Conservation (phyloP, 2,797 vertebrate genomes). For the Anableps anableps region DNA sequence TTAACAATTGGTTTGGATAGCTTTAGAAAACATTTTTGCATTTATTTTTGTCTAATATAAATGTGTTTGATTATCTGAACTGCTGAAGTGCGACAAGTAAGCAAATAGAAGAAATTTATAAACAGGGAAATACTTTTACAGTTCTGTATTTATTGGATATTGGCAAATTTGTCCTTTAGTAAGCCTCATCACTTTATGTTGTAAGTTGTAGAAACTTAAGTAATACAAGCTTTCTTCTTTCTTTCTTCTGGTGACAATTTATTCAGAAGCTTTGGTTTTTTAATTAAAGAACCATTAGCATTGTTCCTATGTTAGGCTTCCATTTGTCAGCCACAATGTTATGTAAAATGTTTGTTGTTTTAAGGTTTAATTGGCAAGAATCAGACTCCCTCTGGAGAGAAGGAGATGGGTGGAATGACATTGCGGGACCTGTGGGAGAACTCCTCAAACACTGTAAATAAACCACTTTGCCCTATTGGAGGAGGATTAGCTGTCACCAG, state of each 20-base stretch:
- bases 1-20: too few relatives aligned
- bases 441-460: constrained; percentile 79
- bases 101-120: not conserved
- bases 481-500: constrained; percentile 83
- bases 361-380: constrained; percentile 92
- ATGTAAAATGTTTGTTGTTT: constrained; percentile 18
- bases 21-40: too few relatives aligned
- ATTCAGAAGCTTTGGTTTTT: not conserved
- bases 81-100: not conserved
- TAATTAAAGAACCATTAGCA: too few relatives aligned
- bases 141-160: not conserved
- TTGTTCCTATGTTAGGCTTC: too few relatives aligned
- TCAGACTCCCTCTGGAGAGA: constrained; percentile 80
- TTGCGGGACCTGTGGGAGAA: constrained; percentile 85
- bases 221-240: not conserved
- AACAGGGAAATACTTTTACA: not conserved
- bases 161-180: not conserved
- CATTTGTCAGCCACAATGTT: not conserved
- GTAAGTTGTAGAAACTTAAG: not conserved
- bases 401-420: constrained; percentile 75
- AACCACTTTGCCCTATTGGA: constrained; percentile 82
- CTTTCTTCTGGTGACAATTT: not conserved
- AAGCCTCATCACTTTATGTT: not conserved
- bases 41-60: too few relatives aligned
- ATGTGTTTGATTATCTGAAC: not conserved